phyloP scores from a whole-genome alignment of 2,113 vertebrate genomes.

The Entomyzon cyanotis region DNA sequence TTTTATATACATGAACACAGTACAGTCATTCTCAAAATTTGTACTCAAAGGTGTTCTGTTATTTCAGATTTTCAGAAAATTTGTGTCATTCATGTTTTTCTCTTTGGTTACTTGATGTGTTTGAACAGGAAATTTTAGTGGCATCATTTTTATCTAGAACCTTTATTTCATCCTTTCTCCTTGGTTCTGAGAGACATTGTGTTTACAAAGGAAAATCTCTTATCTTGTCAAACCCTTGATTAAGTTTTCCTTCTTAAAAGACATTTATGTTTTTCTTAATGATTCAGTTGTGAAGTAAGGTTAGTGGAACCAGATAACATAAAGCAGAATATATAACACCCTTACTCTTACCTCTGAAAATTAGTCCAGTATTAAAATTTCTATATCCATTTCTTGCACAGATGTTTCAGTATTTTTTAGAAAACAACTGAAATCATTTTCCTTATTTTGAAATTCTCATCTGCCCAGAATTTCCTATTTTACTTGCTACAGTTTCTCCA shows the following conservation, averaged over 20 bases:
- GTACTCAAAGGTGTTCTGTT: background rate
- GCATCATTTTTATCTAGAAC: background rate
- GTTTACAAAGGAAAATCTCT: background rate
- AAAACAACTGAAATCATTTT: background rate
- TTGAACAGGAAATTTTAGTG: background rate
- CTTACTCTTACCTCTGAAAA: background rate
- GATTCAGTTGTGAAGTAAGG: background rate
- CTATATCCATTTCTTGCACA: background rate
- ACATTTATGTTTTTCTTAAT: background rate
- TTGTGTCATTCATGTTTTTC: background rate
- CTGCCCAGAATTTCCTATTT: background rate
- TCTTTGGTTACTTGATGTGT: background rate
- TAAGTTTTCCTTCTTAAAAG: background rate
- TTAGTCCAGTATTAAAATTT: background rate
- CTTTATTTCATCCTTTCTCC: background rate
- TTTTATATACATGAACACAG: background rate
- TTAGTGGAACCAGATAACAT: background rate
- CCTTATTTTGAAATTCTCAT: constrained; percentile 21
- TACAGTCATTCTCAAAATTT: background rate
- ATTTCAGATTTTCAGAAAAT: background rate
- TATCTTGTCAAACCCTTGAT: background rate
- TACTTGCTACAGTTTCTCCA: background rate
- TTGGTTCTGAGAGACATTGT: background rate
- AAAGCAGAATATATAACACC: background rate
- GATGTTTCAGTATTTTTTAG: background rate